Evolutionary conservation across 2,113 vertebrate genomes (phyloP), one percentile per base, ranked within the genome.

Genomic region (Entelurus aequoreus): DNA sequence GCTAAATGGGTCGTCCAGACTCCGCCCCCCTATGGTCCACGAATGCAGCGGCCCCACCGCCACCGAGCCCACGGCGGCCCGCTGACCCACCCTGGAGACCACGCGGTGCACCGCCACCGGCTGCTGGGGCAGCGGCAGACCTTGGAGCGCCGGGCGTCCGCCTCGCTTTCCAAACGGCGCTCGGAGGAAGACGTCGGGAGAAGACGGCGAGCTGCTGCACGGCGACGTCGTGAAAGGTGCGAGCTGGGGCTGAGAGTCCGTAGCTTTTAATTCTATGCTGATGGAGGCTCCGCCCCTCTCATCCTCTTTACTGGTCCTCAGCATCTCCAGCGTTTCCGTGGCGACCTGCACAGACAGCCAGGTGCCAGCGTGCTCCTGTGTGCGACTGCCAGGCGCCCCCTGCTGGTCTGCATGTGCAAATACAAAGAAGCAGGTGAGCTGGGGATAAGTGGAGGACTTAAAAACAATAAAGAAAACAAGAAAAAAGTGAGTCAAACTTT

Each of bases 71-170:
- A 92, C 90, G 0, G 95, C 90, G 0, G 88, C 91, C 80, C 93
- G 93, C 60, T 90, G 94, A 60, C 91, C 92, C 66, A 91, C 88
- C 57, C 94, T 93, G 42, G 94, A 94, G 47, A 98, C 90, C 13
- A 98, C 92, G n/a, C 95, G 91, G 81, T 95, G 94, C 54, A 95
- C 94, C 6, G 92, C 92, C 42, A 96, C 93, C 50, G 95, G 94
- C 86, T 93, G 92, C 84, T 91, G 90, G 40, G 83, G 79, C 63
- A 86, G 66, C 12, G 93, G 89, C 0, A 86, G 82, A 4, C 90
- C 72, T 37, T 87, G 83, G 78, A 90, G 91, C 37, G 90, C 91
- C 1, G 85, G 66, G 51, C 48, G 49, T 46, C 93, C 54, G 59
- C 77, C 93, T 86, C 84, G 93, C 68, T 90, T 94, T 13, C 90